Evolutionary conservation across 1,140 invertebrate species (phyloP), one percentile per base, ranked within the genome.

Genomic region (Eupristina koningsbergeri): DNA sequence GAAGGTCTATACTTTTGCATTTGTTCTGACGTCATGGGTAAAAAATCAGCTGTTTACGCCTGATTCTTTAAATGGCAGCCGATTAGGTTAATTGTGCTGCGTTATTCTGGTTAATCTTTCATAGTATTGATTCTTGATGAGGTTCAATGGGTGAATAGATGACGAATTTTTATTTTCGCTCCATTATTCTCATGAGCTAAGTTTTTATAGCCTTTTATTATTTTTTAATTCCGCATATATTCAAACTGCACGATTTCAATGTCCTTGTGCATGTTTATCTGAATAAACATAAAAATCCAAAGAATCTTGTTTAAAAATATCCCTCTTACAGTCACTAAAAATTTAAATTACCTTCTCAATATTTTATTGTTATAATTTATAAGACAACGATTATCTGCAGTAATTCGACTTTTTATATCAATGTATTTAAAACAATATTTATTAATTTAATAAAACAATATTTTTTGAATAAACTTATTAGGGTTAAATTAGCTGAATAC

Each of bases 41-140:
- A 67, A 58, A 58, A 58, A 22, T 26, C 53, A 58, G 53, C 53
- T 26, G 53, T 58, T 58, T 58, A 58, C 50, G 9, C 50, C 26
- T 58, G 26, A 0, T 29, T 50, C 29, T 74, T 15, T 17, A 74
- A 74, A 29, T 29, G n/a, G 41, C 26, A 74, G 15, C n/a, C n/a
- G 9, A 74, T 74, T 69, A 69, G 53, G 22, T 58, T 58, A 58
- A 58, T 58, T 22, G 22, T 19, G 15, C 34, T 67, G 6, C 17
- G 64, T 67, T 67, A 67, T 67, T 67, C 11, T 67, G 13, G 64
- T 67, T 67, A 67, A 67, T 67, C 31, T 31, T 67, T 31, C 3
- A 67, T 67, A 67, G 1, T 39, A 77, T 61, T 77, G 31, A 77
- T 61, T 58, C 75, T 36, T 61, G n/a, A 77, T 39, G 34, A 77